These are phyloP conservation scores for Pilophorus perplexus DNA, from an alignment of 2,888 invertebrate genomes.

Conservation along the genomic window DNA sequence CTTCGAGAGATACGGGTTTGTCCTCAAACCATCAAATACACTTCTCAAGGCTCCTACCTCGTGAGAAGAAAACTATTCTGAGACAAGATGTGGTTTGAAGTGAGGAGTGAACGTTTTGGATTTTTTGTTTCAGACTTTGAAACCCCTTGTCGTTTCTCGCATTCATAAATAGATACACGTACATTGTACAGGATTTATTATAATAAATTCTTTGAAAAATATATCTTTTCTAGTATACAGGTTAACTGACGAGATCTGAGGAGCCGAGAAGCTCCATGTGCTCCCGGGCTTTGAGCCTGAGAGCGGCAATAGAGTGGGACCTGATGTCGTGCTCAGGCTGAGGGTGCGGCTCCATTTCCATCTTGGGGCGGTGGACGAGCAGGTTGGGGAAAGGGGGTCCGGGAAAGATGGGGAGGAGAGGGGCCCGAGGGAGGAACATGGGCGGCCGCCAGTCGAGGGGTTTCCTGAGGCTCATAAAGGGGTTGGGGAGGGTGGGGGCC, in stretches of 20 bases:
- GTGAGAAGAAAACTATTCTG: no score
- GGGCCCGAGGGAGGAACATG: slow-evolving; percentile 71
- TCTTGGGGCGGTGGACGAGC: slow-evolving; percentile 60
- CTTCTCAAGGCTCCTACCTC: no score
- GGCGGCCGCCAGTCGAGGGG: slow-evolving; percentile 73
- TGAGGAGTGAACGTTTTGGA: no score
- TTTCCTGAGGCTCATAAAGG: slow-evolving; percentile 74
- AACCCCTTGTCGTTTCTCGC: no score
- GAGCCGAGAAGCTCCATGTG: slow-evolving; percentile 84
- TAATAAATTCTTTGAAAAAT: no score
- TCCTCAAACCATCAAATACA: no score
- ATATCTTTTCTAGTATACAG: no score
- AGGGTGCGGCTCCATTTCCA: slow-evolving; percentile 53
- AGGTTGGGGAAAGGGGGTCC: slow-evolving; percentile 59
- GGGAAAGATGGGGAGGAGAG: slow-evolving; percentile 58
- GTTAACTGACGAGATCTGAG: slow-evolving; percentile 71
- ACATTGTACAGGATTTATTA: no score
- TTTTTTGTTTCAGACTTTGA: no score
- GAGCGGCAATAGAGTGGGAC: slow-evolving; percentile 82
- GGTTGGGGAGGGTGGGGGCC: slow-evolving; percentile 75
- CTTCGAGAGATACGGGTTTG: no score
- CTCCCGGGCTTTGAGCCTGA: slow-evolving; percentile 83
- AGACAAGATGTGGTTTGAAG: no score
- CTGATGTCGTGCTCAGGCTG: slow-evolving; percentile 65
- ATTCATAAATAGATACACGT: no score